Base-by-base conservation (phyloP, 2,888 invertebrate species). In the Chironomus tentans region DNA sequence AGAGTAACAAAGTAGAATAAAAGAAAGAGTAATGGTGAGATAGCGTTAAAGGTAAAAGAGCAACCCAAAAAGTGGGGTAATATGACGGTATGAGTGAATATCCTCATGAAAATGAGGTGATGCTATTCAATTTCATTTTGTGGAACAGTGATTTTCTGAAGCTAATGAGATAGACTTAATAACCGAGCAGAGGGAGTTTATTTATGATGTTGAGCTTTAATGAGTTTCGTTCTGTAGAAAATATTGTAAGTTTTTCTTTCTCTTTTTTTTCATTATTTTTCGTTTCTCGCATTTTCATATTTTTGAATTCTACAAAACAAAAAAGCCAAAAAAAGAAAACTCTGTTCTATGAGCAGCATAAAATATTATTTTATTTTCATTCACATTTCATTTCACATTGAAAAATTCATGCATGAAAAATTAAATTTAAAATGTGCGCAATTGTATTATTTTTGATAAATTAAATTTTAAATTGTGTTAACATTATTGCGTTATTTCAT, bases 391-490 rank as follows among this genome's bases (percentile, higher is more conserved):
- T 56, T 56, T 56, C 56, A 56, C n/a, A 38, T 10, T 38, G 38
- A 38, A 38, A 38, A 38, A 38, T 18, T 56, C 18, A n/a, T 56
- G 56, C n/a, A 56, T 56, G 56, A 56, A 56, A 56, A 56, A 15
- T 56, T 21, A 24, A 68, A 22, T 68, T 7, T 28, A 68, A 21
- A 12, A 18, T 21, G 22, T 24, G 68, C 28, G 68, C 28, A 68
- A 68, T 68, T 68, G 28, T 28, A 68, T 68, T 68, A 68, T 22
- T 68, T 68, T 68, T 68, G 68, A 68, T 68, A 28, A 68, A 68
- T 68, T 68, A 24, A 68, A 28, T 68, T 68, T 68, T 22, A 68
- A 68, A 24, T 68, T 68, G 68, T 68, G 68, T 68, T 24, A 68
- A 68, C 62, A 62, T 62, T 62, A n/a, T 38, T 38, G 38, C 38